Conservation (phyloP, 2,888 invertebrate species). For the Schizaphis graminum region DNA sequence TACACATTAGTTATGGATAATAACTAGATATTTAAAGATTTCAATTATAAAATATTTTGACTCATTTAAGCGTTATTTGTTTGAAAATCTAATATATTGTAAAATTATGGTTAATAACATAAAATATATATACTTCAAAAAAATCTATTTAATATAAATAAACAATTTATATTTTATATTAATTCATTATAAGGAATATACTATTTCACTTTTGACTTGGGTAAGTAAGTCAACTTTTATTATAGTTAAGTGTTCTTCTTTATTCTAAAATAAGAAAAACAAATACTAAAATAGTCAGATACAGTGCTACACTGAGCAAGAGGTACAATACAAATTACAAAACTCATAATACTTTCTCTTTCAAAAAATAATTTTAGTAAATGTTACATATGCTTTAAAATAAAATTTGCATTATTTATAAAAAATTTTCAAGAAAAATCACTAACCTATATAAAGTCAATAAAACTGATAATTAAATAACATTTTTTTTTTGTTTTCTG, state of each 20-base stretch:
- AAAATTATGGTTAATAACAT: neutral
- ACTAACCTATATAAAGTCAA: neutral
- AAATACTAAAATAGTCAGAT: neutral
- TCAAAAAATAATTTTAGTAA: neutral
- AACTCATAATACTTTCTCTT: neutral
- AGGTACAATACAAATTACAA: neutral
- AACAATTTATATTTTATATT: neutral
- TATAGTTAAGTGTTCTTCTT: neutral
- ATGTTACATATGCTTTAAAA: neutral
- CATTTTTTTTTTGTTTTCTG: slow-evolving; percentile 2
- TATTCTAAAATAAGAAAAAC: neutral
- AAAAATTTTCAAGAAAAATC: neutral
- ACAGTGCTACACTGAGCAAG: neutral
- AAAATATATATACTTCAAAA: neutral
- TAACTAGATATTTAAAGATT: neutral
- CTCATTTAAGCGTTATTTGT: neutral
- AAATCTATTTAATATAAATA: neutral
- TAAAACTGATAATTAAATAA: neutral
- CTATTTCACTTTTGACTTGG: neutral
- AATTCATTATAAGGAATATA: neutral
- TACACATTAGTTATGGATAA: neutral
- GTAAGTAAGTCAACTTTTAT: neutral
- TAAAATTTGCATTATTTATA: neutral
- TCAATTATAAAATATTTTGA: neutral
- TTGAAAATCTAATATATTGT: neutral